Percentiles rank a stretch among this genome's conserved stretches.
These are phyloP conservation scores for Stichodactyla mertensii DNA, from an alignment of 64 coral and sea anemone species.

Conservation along the genomic window DNA sequence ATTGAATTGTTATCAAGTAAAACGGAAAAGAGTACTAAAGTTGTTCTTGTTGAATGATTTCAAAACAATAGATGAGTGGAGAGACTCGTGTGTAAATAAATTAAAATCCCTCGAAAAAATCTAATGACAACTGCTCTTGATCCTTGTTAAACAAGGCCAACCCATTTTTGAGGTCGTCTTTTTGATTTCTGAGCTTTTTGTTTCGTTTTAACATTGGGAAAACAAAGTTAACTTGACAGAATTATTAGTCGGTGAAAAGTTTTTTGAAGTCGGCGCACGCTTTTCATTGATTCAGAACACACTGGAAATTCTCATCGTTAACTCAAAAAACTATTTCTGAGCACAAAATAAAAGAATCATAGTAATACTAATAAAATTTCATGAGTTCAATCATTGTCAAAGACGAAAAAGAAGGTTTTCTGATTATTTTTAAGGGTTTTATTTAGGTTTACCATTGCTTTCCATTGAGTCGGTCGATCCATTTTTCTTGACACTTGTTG, in stretches of 20 bases:
- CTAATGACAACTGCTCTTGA: background rate
- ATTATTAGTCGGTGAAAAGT: background rate
- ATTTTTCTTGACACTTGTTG: conserved; percentile 45
- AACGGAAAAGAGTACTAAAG: background rate
- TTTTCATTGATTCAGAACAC: conserved; percentile 2
- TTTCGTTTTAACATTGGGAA: background rate
- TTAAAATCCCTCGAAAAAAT: background rate
- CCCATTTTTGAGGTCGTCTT: background rate
- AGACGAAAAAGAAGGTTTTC: background rate
- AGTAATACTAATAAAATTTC: background rate
- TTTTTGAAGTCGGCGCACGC: conserved; percentile 4
- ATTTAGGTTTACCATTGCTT: conserved; percentile 1
- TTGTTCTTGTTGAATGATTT: conserved; percentile 3
- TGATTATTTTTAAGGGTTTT: background rate
- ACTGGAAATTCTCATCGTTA: background rate
- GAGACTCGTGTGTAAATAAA: background rate
- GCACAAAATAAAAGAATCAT: background rate
- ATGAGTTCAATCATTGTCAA: background rate
- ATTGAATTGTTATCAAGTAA: background rate
- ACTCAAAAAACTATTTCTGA: background rate
- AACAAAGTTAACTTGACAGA: background rate
- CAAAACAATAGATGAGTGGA: background rate
- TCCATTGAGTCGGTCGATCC: conserved; percentile 49
- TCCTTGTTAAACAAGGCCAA: background rate
- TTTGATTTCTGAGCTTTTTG: background rate